Percentiles rank a stretch among this genome's conserved stretches.
These are phyloP conservation scores for Platycercus adscitus DNA, from an alignment of 2,113 vertebrate genomes.

Conservation along the genomic window DNA sequence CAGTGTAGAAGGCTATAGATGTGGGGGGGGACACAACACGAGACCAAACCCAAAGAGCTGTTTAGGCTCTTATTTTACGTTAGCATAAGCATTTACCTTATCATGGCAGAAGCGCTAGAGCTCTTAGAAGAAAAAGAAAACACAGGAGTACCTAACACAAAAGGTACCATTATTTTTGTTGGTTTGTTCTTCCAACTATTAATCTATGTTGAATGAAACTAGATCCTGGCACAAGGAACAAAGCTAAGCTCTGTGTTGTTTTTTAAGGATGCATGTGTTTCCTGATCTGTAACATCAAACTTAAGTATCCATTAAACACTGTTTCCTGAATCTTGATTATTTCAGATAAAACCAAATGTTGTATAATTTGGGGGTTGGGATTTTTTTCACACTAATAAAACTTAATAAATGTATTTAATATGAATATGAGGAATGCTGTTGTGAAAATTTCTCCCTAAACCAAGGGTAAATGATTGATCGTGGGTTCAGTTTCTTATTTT, in stretches of 20 bases:
- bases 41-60: neutral
- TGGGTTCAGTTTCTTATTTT: neutral
- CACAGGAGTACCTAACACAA: neutral
- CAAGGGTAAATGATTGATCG: neutral
- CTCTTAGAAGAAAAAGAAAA: neutral
- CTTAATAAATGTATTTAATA: neutral
- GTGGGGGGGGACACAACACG: neutral
- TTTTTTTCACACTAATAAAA: neutral
- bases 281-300: neutral
- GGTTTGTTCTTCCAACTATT: neutral
- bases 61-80: neutral
- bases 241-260: neutral
- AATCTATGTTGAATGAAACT: neutral
- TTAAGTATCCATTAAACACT: neutral
- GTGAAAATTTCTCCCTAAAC: neutral
- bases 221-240: neutral
- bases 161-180: neutral
- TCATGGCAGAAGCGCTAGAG: neutral
- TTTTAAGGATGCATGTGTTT: conserved; percentile 21
- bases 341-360: neutral
- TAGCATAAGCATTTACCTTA: neutral
- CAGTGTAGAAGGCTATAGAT: neutral
- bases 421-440: neutral
- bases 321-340: neutral
- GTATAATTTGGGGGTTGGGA: neutral